These are phyloP conservation scores for Cyprinus carpio DNA, from an alignment of 2,113 vertebrate genomes.

Conservation along the genomic window DNA sequence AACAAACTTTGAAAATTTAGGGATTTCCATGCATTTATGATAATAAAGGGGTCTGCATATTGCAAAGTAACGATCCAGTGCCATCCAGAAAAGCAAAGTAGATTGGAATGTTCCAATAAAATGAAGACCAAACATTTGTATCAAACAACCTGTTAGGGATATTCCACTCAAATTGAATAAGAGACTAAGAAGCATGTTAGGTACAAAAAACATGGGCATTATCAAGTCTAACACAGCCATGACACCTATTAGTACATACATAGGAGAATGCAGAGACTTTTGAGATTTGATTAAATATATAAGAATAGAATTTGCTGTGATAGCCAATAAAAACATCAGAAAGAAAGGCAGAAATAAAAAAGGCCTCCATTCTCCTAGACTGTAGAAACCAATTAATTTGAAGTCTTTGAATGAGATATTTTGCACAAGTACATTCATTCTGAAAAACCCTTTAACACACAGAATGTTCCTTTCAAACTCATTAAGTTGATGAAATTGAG, in stretches of 20 bases:
- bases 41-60: constrained; percentile 58
- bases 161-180: constrained; percentile 51
- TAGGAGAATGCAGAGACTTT: constrained; percentile 59
- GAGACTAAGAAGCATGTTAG: constrained; percentile 53
- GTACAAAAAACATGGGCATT: constrained; percentile 48
- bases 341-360: constrained; percentile 53
- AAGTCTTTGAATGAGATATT: constrained; percentile 52
- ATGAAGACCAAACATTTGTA: constrained; percentile 56
- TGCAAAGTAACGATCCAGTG: constrained; percentile 61
- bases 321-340: constrained; percentile 53
- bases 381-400: constrained; percentile 44
- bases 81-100: constrained; percentile 67
- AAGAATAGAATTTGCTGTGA: not conserved
- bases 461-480: not conserved
- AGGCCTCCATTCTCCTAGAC: constrained; percentile 46
- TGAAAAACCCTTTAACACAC: not conserved
- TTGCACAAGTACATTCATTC: constrained; percentile 7
- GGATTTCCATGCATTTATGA: constrained; percentile 43
- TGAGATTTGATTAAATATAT: constrained; percentile 7
- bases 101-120: constrained; percentile 59
- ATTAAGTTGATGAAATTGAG: not conserved
- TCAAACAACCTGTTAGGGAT: constrained; percentile 47
- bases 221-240: constrained; percentile 54
- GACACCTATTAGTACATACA: constrained; percentile 62
- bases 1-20: constrained; percentile 31